Conservation (phyloP, 2,797 vertebrate genomes). For the Sebastes matsubarae region DNA sequence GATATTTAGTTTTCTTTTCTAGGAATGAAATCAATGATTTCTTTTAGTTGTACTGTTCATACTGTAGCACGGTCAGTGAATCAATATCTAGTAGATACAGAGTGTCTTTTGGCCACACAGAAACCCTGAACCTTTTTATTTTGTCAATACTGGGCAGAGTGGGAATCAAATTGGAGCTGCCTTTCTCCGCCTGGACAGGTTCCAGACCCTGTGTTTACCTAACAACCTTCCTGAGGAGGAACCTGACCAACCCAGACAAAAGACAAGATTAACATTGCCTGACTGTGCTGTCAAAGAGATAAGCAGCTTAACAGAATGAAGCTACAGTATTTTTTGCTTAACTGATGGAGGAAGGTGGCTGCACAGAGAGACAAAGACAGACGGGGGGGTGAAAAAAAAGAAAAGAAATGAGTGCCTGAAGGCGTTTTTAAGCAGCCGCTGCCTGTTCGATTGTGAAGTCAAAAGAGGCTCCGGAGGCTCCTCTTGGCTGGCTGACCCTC, state of each 20-base stretch:
- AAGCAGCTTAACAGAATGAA: conserved; percentile 77
- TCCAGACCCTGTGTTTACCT: conserved; percentile 68
- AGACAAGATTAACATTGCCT: conserved; percentile 77
- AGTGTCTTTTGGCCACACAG: neutral
- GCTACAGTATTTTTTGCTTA: conserved; percentile 74
- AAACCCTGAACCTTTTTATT: conserved; percentile 35
- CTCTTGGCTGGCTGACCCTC: conserved; percentile 43
- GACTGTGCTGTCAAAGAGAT: conserved; percentile 74
- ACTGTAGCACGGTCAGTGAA: neutral
- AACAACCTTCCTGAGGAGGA: conserved; percentile 71
- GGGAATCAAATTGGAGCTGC: conserved; percentile 37
- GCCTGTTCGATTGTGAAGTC: conserved; percentile 46
- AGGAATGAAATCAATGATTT: neutral
- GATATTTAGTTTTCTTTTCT: neutral
- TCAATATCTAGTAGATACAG: neutral
- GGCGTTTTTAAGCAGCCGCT: conserved; percentile 40
- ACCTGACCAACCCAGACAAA: conserved; percentile 73
- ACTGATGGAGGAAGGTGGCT: conserved; percentile 62
- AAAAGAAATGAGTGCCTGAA: conserved; percentile 29
- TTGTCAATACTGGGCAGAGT: conserved; percentile 34
- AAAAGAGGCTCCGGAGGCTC: conserved; percentile 53
- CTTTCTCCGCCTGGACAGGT: conserved; percentile 64
- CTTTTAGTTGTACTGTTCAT: neutral
- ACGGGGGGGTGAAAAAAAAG: neutral
- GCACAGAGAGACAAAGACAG: conserved; percentile 48